A percentile compares a stretch with the other conserved stretches of the same genome.
These are phyloP conservation scores for Procambarus clarkii DNA, from an alignment of 1,140 invertebrate genomes.

Conservation along the genomic window DNA sequence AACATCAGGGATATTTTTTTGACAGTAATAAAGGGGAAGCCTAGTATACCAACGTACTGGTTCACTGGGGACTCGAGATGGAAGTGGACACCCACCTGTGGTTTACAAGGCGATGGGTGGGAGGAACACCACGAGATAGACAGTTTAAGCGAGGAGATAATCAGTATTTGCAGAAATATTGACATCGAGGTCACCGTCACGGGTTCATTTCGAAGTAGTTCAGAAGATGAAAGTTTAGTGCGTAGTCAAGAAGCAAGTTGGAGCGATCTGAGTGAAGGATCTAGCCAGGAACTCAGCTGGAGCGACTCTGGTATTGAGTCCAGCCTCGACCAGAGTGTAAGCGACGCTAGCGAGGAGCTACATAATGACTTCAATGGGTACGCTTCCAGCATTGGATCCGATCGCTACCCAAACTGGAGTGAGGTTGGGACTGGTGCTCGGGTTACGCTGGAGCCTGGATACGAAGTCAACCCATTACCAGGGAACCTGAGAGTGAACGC, in stretches of 20 bases:
- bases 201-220: not conserved
- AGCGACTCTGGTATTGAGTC: not conserved
- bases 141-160: not conserved
- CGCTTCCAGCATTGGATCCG: not conserved
- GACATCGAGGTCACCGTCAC: not conserved
- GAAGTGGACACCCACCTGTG: not conserved
- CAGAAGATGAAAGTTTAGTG: not conserved
- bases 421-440: not conserved
- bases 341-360: not conserved
- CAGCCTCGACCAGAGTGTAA: not conserved
- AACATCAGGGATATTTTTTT: not conserved
- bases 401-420: not conserved
- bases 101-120: not conserved
- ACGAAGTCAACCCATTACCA: not conserved
- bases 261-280: not conserved
- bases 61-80: not conserved
- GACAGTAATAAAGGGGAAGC: not conserved
- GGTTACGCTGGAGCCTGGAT: not conserved
- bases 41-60: not conserved
- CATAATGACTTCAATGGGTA: not conserved
- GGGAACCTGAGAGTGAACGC: constrained; percentile 15
- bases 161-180: not conserved
- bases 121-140: not conserved
- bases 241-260: not conserved
- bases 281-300: constrained; percentile 4